Percentiles rank a stretch among this genome's conserved stretches.
Conservation (phyloP, 1,140 invertebrate species). For the Catajapyx aquilonaris region DNA sequence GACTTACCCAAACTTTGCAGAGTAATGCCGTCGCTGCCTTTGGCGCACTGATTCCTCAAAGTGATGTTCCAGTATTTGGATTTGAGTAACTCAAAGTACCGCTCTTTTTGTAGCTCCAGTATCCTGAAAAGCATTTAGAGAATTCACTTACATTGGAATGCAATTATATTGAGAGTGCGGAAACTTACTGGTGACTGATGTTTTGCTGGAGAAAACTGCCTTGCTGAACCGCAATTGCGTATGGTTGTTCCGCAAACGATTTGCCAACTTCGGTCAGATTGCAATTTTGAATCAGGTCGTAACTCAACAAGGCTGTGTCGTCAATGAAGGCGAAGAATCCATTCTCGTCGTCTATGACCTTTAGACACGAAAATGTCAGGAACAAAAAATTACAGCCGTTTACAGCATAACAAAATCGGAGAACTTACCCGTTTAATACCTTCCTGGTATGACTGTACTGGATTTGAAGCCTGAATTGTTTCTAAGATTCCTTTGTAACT, state of each 20-base stretch:
- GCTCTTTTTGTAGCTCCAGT: slow-evolving; percentile 59
- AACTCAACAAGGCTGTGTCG: slow-evolving; percentile 63
- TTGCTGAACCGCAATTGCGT: slow-evolving; percentile 68
- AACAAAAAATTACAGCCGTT: too few relatives aligned
- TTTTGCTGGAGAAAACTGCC: slow-evolving; percentile 61
- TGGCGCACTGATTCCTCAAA: slow-evolving; percentile 38
- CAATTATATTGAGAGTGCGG: too few relatives aligned
- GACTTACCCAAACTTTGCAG: slow-evolving; percentile 55
- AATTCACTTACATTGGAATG: too few relatives aligned
- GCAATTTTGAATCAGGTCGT: slow-evolving; percentile 59
- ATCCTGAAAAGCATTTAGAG: too few relatives aligned
- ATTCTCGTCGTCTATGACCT: slow-evolving; percentile 51
- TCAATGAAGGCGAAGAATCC: slow-evolving; percentile 77
- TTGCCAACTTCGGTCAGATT: slow-evolving; percentile 75
- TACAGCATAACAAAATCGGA: too few relatives aligned
- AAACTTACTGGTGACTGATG: slow-evolving; percentile 39
- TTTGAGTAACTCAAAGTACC: slow-evolving; percentile 54
- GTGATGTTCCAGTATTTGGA: slow-evolving; percentile 67
- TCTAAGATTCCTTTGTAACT: slow-evolving; percentile 70
- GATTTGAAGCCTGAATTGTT: slow-evolving; percentile 54
- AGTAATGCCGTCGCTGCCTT: slow-evolving; percentile 70
- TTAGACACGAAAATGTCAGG: too few relatives aligned
- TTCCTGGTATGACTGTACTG: slow-evolving; percentile 38
- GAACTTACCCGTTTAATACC: slow-evolving; percentile 46
- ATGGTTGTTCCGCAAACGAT: slow-evolving; percentile 70